A percentile compares a stretch with the other conserved stretches of the same genome.
phyloP scores from a whole-genome alignment of 2,113 vertebrate genomes.

The Muscicapa adusta region DNA sequence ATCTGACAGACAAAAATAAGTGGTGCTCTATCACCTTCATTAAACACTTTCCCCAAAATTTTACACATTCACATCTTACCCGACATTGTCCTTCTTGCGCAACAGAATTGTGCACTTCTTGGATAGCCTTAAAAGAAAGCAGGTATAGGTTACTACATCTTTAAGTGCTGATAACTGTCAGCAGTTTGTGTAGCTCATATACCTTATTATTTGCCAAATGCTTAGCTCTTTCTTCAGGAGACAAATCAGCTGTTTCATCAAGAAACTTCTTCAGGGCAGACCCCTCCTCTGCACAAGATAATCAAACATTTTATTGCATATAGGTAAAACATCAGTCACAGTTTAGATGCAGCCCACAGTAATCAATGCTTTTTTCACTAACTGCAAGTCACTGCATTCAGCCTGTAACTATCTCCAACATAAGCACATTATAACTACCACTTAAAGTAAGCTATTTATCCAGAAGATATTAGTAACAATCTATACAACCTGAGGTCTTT shows the following conservation, averaged over 20 bases:
- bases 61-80: conserved; percentile 70
- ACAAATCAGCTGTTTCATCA: conserved; percentile 83
- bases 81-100: conserved; percentile 88
- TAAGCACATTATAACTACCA: not conserved
- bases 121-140: conserved; percentile 78
- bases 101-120: conserved; percentile 85
- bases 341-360: not conserved
- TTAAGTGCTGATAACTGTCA: not conserved
- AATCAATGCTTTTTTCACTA: not conserved
- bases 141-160: not conserved
- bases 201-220: conserved; percentile 90
- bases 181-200: not conserved
- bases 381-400: not conserved
- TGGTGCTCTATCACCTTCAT: not conserved
- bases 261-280: conserved; percentile 92
- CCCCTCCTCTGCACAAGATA: conserved; percentile 69
- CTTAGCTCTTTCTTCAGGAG: conserved; percentile 88
- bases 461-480: not conserved
- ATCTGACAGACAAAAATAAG: not conserved
- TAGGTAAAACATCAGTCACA: not conserved
- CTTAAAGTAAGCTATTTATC: not conserved
- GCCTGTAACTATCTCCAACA: not conserved
- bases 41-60: not conserved
- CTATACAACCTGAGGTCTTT: too few relatives aligned
- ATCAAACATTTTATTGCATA: not conserved